These are phyloP conservation scores for Drosophila peninsularis DNA, from an alignment of 2,888 invertebrate species.

Conservation along the genomic window DNA sequence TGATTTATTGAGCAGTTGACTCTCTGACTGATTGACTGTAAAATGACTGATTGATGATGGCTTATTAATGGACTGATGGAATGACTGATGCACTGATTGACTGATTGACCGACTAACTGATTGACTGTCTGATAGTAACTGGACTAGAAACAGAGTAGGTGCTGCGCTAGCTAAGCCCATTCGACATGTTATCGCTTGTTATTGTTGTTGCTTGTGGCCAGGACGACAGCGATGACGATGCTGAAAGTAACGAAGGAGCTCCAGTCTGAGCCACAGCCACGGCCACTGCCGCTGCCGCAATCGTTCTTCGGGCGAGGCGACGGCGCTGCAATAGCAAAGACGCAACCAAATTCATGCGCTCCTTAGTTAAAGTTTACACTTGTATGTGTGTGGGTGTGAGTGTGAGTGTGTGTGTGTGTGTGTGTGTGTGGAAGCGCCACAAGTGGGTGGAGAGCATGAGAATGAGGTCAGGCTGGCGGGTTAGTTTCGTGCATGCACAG, in stretches of 20 bases:
- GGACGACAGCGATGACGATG: constrained; percentile 40
- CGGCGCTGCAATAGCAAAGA: constrained; percentile 54
- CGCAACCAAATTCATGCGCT: constrained; percentile 73
- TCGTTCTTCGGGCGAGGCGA: constrained; percentile 55
- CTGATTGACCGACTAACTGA: neutral
- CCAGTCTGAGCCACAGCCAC: constrained; percentile 16
- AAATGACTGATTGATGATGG: no score
- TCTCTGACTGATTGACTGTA: no score
- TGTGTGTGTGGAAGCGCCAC: constrained; percentile 68
- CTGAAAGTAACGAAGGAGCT: constrained; percentile 64
- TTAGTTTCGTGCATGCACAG: constrained; percentile 67
- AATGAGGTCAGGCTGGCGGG: constrained; percentile 40
- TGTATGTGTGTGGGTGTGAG: constrained; percentile 1
- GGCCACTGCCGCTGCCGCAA: constrained; percentile 20
- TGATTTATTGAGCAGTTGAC: no score
- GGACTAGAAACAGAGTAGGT: constrained; percentile 1
- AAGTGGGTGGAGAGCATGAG: constrained; percentile 70
- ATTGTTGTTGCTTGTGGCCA: constrained; percentile 46
- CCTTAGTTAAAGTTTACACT: constrained; percentile 47
- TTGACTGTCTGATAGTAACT: no score
- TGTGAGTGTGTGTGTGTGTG: constrained; percentile 6
- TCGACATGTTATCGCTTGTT: constrained; percentile 16
- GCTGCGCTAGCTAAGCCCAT: neutral
- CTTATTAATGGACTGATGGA: neutral
- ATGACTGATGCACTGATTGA: neutral